These are phyloP conservation scores for Lycocorax pyrrhopterus DNA, from an alignment of 2,113 vertebrate species.

Conservation along the genomic window DNA sequence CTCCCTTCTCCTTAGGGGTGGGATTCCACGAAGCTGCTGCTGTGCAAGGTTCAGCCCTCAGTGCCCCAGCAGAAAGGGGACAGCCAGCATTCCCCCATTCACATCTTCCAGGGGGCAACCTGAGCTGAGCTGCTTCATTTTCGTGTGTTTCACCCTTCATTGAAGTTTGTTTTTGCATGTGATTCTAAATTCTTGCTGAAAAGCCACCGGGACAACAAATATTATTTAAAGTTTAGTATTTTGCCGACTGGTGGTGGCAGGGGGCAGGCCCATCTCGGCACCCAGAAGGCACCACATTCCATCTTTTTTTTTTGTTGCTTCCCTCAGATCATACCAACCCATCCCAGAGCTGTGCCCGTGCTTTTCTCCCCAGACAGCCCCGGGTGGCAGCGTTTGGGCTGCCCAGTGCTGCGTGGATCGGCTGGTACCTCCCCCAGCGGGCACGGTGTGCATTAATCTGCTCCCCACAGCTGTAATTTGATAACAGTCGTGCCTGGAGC, in stretches of 20 bases:
- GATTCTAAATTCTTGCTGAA: background rate
- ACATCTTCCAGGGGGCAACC: fast-evolving
- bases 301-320: no score
- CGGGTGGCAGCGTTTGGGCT: fast-evolving
- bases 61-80: background rate
- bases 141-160: background rate
- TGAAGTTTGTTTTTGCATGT: fast-evolving
- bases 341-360: fast-evolving
- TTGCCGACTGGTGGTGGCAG: fast-evolving
- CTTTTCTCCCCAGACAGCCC: background rate
- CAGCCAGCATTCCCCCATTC: fast-evolving
- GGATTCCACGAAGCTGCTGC: background rate
- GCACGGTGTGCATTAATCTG: background rate
- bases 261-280: no score
- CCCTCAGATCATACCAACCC: background rate
- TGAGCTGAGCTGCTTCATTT: background rate
- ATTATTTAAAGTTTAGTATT: background rate
- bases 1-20: background rate
- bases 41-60: fast-evolving
- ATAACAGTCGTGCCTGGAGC: background rate
- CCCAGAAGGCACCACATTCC: background rate
- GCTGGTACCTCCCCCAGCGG: background rate
- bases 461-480: background rate
- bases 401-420: fast-evolving
- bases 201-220: background rate